A percentile compares a stretch with the other conserved stretches of the same genome.
phyloP scores from a whole-genome alignment of 1,140 invertebrate genomes.

The Heliconius nattereri region DNA sequence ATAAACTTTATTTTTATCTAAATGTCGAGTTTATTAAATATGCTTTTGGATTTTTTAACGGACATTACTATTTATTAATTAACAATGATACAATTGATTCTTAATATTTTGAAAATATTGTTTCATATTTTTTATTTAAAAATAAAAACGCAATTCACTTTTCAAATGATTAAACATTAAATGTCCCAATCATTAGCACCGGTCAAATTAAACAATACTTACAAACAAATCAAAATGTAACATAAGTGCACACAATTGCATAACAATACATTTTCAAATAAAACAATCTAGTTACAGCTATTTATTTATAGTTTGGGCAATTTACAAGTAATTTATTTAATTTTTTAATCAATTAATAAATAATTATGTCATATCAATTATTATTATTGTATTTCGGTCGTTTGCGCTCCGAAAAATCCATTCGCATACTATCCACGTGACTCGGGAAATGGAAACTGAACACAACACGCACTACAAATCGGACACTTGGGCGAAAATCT shows the following conservation, averaged over 20 bases:
- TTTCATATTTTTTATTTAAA: not conserved
- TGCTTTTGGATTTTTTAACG: not conserved
- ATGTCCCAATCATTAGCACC: not conserved
- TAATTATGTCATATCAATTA: conserved; percentile 50
- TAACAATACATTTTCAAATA: conserved; percentile 37
- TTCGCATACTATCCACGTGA: conserved; percentile 53
- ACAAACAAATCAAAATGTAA: not conserved
- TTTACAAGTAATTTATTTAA: conserved; percentile 51
- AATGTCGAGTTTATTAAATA: not conserved
- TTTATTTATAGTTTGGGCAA: conserved; percentile 40
- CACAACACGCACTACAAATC: conserved; percentile 46
- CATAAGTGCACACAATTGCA: conserved; percentile 48
- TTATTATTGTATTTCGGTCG: conserved; percentile 15
- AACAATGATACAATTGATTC: not conserved
- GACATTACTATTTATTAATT: not conserved
- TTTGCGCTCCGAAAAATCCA: conserved; percentile 39
- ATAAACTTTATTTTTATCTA: conserved; percentile 17
- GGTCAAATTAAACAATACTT: not conserved
- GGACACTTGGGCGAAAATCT: conserved; percentile 53
- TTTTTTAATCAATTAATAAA: conserved; percentile 52
- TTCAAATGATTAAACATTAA: not conserved
- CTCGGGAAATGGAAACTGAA: conserved; percentile 30
- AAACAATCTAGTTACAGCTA: conserved; percentile 34
- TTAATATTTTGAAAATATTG: not conserved
- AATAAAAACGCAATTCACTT: not conserved